A percentile compares a stretch with the other conserved stretches of the same genome.
Conservation (phyloP, 2,113 vertebrate species). For the Vulpes vulpes region DNA sequence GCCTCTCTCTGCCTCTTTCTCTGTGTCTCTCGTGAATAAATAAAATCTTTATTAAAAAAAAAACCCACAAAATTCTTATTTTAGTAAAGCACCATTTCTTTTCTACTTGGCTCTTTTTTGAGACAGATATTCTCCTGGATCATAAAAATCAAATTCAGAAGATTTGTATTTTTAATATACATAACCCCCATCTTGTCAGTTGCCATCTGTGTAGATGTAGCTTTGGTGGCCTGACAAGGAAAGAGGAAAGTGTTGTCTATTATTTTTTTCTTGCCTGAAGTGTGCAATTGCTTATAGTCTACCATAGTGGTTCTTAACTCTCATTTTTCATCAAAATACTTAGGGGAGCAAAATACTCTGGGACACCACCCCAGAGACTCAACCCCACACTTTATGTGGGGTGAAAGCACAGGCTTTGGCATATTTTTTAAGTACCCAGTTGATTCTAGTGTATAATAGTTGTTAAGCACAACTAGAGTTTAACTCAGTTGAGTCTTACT, state of each 20-base stretch:
- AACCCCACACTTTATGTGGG: not conserved
- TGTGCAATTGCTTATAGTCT: not conserved
- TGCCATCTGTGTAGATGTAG: not conserved
- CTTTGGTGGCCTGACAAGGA: slow-evolving; percentile 14
- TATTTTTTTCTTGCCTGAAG: not conserved
- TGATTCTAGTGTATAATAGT: not conserved
- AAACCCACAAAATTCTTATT: not conserved
- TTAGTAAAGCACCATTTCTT: not conserved
- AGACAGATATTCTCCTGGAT: not conserved
- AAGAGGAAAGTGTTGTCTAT: not conserved
- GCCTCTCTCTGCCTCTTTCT: too few species aligned
- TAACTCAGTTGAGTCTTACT: not conserved
- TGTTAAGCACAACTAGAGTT: not conserved
- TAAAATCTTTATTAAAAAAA: too few species aligned
- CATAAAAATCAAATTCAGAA: not conserved
- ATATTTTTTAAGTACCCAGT: not conserved
- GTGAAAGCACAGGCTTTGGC: not conserved
- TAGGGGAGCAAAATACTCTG: not conserved
- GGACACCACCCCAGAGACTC: not conserved
- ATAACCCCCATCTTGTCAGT: not conserved
- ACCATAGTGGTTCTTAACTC: not conserved
- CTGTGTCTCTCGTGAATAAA: too few species aligned
- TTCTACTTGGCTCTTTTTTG: slow-evolving; percentile 23
- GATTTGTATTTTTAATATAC: not conserved
- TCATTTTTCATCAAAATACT: not conserved